A percentile compares a stretch with the other conserved stretches of the same genome.
Conservation (phyloP, 2,797 vertebrate species). For the Yasuhikotakia modesta region DNA sequence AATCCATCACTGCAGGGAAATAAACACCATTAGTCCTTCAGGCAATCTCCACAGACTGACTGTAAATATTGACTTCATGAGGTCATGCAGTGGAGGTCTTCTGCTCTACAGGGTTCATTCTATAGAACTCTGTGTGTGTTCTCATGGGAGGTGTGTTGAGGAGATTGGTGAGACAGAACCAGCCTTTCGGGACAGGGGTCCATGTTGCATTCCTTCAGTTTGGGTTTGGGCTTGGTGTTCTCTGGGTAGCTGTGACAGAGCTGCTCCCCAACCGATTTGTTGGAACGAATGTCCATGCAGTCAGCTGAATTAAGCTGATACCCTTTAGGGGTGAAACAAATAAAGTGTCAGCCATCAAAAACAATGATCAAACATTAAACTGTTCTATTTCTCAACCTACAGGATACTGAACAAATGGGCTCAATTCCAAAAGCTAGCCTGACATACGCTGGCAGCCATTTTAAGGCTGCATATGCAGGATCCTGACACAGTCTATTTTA, state of each 20-base stretch:
- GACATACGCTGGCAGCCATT: too few species aligned
- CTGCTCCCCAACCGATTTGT: conserved; percentile 83
- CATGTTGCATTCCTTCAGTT: conserved; percentile 91
- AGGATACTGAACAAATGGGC: neutral
- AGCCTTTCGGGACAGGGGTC: conserved; percentile 90
- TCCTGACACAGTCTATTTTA: too few species aligned
- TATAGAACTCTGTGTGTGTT: neutral
- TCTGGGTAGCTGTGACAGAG: conserved; percentile 88
- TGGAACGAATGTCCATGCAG: conserved; percentile 84
- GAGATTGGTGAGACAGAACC: conserved; percentile 43
- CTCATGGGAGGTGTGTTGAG: neutral
- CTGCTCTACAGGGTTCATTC: conserved; percentile 19
- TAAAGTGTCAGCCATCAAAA: neutral
- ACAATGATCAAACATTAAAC: neutral
- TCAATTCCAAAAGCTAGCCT: neutral
- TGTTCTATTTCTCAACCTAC: neutral
- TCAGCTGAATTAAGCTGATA: conserved; percentile 95
- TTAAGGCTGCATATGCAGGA: neutral
- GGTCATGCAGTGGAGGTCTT: conserved; percentile 7
- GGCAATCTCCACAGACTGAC: neutral
- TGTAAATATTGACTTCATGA: conserved; percentile 5
- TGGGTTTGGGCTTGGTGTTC: conserved; percentile 93
- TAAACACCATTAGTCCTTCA: conserved; percentile 38
- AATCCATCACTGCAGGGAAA: conserved; percentile 86
- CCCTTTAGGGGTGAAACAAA: conserved; percentile 68